phyloP scores from a whole-genome alignment of 1,140 invertebrate genomes.

The Drosophila teissieri region DNA sequence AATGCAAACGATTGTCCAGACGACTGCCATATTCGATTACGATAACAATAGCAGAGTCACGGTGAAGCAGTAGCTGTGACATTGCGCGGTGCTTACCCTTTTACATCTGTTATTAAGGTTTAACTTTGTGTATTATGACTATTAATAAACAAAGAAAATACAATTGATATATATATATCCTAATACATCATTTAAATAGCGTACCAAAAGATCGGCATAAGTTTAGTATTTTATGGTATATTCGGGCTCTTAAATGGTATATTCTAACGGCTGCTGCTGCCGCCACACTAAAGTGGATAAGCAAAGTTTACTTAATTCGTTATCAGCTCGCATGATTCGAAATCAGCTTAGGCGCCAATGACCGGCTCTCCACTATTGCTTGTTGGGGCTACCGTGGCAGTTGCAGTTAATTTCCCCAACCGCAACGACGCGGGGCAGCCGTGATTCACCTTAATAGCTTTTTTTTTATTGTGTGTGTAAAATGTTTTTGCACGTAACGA shows the following conservation, averaged over 20 bases:
- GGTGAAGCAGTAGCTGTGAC: neutral
- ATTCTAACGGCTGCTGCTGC: neutral
- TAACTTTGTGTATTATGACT: no score
- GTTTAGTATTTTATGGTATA: neutral
- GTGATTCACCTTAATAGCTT: conserved; percentile 1
- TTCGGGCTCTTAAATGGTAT: neutral
- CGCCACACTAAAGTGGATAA: conserved; percentile 17
- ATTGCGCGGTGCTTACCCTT: neutral
- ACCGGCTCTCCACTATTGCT: conserved; percentile 1
- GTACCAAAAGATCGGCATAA: neutral
- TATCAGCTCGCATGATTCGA: conserved; percentile 25
- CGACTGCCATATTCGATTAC: conserved; percentile 14
- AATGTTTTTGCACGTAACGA: conserved; percentile 26
- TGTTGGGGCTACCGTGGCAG: neutral
- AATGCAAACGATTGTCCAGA: conserved; percentile 12
- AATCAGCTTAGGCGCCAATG: conserved; percentile 42
- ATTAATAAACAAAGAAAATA: no score
- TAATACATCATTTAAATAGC: no score
- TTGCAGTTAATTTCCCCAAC: conserved; percentile 12
- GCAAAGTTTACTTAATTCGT: conserved; percentile 25
- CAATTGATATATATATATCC: no score
- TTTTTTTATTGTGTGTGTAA: neutral
- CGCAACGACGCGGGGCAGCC: conserved; percentile 3
- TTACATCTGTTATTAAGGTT: no score
- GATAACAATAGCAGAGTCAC: neutral